A percentile compares a stretch with the other conserved stretches of the same genome.
These are phyloP conservation scores for Phoronis australis DNA, from an alignment of 2,888 invertebrate genomes.

Conservation along the genomic window DNA sequence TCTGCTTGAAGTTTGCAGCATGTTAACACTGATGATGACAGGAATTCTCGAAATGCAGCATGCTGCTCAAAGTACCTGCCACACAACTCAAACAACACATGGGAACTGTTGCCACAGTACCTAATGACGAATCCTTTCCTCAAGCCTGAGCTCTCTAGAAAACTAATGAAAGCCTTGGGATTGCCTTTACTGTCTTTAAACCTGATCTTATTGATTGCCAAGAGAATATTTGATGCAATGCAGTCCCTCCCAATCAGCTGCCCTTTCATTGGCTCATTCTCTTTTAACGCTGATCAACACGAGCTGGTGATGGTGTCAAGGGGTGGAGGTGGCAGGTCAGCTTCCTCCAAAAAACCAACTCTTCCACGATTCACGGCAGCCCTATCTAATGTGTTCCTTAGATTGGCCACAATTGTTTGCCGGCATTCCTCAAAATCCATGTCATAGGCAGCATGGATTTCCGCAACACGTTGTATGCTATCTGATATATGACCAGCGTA, in stretches of 20 bases:
- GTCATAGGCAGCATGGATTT: slow-evolving; percentile 3
- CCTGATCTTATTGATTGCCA: slow-evolving; percentile 11
- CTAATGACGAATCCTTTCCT: slow-evolving; percentile 7
- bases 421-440: slow-evolving; percentile 4
- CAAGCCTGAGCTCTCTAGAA: slow-evolving; percentile 5
- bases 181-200: slow-evolving; percentile 11
- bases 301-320: slow-evolving; percentile 7
- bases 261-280: slow-evolving; percentile 4
- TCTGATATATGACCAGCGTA: slow-evolving; percentile 9
- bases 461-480: slow-evolving; percentile 7
- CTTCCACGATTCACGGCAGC: slow-evolving; percentile 10
- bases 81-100: slow-evolving; percentile 8
- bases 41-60: slow-evolving; percentile 1
- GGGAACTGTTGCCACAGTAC: slow-evolving; percentile 11
- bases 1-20: neutral
- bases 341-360: slow-evolving; percentile 1
- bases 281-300: slow-evolving; percentile 4
- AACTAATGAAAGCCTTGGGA: slow-evolving; percentile 7
- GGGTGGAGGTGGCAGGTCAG: slow-evolving; percentile 14
- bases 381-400: slow-evolving; percentile 13
- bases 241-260: slow-evolving; percentile 13
- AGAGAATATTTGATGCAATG: slow-evolving; percentile 9
- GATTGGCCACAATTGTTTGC: slow-evolving; percentile 5
- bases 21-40: neutral
- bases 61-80: slow-evolving; percentile 5